Percentiles rank a stretch among this genome's conserved stretches.
phyloP scores from a whole-genome alignment of 2,113 vertebrate species.

The Enhydra lutris region DNA sequence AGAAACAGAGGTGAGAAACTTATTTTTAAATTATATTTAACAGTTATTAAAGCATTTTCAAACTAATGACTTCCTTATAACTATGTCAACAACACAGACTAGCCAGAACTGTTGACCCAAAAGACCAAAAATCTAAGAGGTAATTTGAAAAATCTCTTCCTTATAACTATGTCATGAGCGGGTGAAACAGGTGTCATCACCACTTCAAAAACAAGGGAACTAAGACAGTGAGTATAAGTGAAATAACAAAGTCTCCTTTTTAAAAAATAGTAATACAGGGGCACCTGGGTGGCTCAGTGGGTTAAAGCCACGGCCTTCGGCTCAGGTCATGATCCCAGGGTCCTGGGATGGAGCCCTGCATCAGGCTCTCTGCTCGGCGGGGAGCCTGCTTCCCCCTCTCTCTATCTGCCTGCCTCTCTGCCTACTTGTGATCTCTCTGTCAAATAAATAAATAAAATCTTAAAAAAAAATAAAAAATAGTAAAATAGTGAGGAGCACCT shows the following conservation, averaged over 20 bases:
- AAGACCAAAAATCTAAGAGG: too few relatives aligned
- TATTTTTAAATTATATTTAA: background rate
- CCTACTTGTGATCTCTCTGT: too few relatives aligned
- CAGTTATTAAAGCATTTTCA: background rate
- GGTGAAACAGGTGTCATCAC: background rate
- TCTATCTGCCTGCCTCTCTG: too few relatives aligned
- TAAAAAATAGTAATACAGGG: background rate
- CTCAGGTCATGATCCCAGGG: too few relatives aligned
- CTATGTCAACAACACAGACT: too few relatives aligned
- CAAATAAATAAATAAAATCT: too few relatives aligned
- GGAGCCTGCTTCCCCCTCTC: too few relatives aligned
- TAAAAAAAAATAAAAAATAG: background rate
- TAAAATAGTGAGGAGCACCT: background rate
- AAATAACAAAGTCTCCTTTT: background rate
- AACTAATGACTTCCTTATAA: background rate
- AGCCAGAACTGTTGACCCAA: too few relatives aligned
- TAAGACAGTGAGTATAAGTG: background rate
- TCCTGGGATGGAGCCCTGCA: too few relatives aligned
- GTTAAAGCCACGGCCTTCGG: background rate
- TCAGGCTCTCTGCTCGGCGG: too few relatives aligned
- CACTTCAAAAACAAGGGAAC: background rate
- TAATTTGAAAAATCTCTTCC: background rate
- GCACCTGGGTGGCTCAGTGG: background rate
- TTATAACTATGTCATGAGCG: background rate
- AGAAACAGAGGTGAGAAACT: background rate